phyloP scores from a whole-genome alignment of 1,140 invertebrate genomes.

The Octopus sinensis region DNA sequence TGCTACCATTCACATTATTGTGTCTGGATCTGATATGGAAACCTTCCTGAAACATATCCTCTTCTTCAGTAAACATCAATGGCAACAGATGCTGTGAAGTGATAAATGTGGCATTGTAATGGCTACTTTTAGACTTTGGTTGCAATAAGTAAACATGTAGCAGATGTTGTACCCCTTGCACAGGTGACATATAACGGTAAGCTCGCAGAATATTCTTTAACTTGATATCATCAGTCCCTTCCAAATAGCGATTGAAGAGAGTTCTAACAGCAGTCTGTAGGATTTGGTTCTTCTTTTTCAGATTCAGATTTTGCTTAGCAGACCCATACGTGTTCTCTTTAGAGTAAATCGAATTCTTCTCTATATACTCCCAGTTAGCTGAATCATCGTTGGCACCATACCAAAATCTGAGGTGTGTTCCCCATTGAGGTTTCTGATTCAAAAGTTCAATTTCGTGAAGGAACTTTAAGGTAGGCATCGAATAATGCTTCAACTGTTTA shows the following conservation, averaged over 20 bases:
- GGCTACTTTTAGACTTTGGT: background rate
- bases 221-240: background rate
- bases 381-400: background rate
- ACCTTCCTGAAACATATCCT: too few relatives aligned
- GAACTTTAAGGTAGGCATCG: background rate
- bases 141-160: background rate
- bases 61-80: background rate
- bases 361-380: background rate
- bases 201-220: background rate
- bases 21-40: background rate
- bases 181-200: background rate
- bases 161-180: background rate
- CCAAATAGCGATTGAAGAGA: background rate
- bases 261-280: background rate
- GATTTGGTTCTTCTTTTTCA: background rate
- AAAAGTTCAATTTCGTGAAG: background rate
- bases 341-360: background rate
- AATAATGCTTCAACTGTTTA: background rate
- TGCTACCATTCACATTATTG: background rate
- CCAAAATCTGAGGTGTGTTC: background rate
- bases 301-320: background rate
- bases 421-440: background rate
- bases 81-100: background rate
- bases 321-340: conserved; percentile 44
- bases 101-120: background rate